Base-by-base conservation (phyloP, 2,113 vertebrate species). In the Collichthys lucidus region DNA sequence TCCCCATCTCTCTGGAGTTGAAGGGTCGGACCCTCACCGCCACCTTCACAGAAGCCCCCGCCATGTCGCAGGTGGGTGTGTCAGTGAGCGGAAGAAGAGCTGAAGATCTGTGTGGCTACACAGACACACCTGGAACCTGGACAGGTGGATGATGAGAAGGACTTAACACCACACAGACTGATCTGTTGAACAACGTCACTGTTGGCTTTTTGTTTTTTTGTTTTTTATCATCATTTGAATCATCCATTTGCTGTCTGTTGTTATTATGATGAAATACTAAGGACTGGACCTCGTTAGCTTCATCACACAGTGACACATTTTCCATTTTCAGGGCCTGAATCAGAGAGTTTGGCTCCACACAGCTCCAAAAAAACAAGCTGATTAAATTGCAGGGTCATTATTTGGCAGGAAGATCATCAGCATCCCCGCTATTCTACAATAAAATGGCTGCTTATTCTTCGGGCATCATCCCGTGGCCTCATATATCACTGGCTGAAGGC, bases 1-100 rank as follows among this genome's bases (percentile, higher is more conserved):
- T 97, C 87, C 95, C 93, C 22, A 97, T 98, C 89, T 99, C 98
- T 73, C 98, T 96, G 91, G 98, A 98, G 90, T 99, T 99, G 94
- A 99, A 99, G 90, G 98, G 98, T 83, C 98, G 96, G 78, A 99
- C 98, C 0, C 98, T 96, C 91, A 99, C 98, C 0, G 98, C 98
- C 94, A 99, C 98, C 94, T 99, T 99, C 86, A 99, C 98, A 0
- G 98, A 99, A 0, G 98, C 97, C 88, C 95, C 96, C 0, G 98
- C 97, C 98, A 99, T 99, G 3, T 74, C 55, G 90, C 87, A 16
- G 8, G 88, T 81, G 56, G 64, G 74, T 60, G 78, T 60, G 76
- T 24, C 59, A 77, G 77, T 1, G 72, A 67, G 74, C 16, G 1
- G 35, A 2, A 31, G 74, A 75, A 88, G 80, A 89, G 85, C 84